Conservation (phyloP, 2,797 vertebrate species). For the Protonibea diacanthus region DNA sequence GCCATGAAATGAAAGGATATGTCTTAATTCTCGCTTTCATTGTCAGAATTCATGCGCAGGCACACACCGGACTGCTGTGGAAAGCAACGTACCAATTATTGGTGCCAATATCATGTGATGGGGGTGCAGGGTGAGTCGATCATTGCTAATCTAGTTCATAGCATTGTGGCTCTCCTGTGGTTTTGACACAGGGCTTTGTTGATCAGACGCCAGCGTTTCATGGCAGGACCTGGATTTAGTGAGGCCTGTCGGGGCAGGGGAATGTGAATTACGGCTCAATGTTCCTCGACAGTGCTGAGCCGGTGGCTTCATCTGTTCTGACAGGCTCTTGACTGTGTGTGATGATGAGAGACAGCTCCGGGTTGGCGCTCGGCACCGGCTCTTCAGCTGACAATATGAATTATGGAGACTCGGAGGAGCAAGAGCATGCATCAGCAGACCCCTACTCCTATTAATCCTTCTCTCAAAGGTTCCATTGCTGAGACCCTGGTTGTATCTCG, state of each 20-base stretch:
- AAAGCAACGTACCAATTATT: slow-evolving; percentile 47
- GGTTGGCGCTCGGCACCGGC: slow-evolving; percentile 71
- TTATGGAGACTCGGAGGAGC: slow-evolving; percentile 81
- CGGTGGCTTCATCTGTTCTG: slow-evolving; percentile 85
- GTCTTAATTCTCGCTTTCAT: slow-evolving; percentile 35
- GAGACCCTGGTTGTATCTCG: slow-evolving; percentile 52
- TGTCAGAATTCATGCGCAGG: slow-evolving; percentile 31
- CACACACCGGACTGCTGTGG: slow-evolving; percentile 23
- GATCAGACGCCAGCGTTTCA: slow-evolving; percentile 65
- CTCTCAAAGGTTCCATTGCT: slow-evolving; percentile 60
- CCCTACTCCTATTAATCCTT: slow-evolving; percentile 75
- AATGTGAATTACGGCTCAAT: slow-evolving; percentile 81
- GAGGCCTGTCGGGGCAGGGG: slow-evolving; percentile 75
- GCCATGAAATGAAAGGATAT: slow-evolving; percentile 17
- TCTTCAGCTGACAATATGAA: slow-evolving; percentile 87
- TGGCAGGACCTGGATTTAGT: slow-evolving; percentile 74
- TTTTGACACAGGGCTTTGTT: slow-evolving; percentile 45
- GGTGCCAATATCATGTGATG: slow-evolving; percentile 37
- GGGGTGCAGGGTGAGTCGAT: slow-evolving; percentile 43
- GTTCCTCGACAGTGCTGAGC: slow-evolving; percentile 82
- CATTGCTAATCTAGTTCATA: slow-evolving; percentile 67
- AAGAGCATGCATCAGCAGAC: slow-evolving; percentile 80
- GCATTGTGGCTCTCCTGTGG: slow-evolving; percentile 46
- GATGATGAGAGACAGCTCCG: slow-evolving; percentile 86
- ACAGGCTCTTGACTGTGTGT: slow-evolving; percentile 86